Base-by-base conservation (phyloP, 1,140 invertebrate species). In the Drosophila neocordata region DNA sequence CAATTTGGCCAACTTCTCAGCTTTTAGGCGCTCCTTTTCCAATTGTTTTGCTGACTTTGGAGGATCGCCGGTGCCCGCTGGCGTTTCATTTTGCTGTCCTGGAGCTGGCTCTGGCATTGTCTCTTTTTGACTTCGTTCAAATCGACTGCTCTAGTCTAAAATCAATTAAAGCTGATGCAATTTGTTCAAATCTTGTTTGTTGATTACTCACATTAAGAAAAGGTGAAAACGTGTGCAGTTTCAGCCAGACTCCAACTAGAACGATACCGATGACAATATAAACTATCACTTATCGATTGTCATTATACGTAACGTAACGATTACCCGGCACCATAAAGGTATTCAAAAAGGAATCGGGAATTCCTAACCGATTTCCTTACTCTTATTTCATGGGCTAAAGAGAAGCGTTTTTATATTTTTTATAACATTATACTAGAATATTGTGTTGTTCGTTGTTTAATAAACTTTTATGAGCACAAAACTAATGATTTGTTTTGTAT, bases 1-100 rank as follows among this genome's bases (percentile, higher is more conserved):
- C 48, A 98, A 95, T 92, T 98, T 99, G 73, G 97, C 97, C 66
- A 98, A 93, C 90, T 98, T 98, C 0, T 96, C 97, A 38, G 95
- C 94, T 87, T 97, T 97, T 69, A 97, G 96, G 0, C 96, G 96
- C 92, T 98, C 97, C 90, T 98, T 98, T 91, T 97, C 96, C 37
- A 97, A 91, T 89, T 98, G 97, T 91, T 98, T 98, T 0, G 96
- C 96, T 13, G 96, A 95, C 92, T 97, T 97, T 56, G 93, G 94
- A 68, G 94, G 94, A 1, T 87, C 76, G 15, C 48, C 65, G 5
- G 65, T 72, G 20, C 60, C 76, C 37, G 69, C 35, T 60, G 67
- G 61, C 9, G 69, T 41, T 44, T 69, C 69, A 38, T 4, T 71
- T 66, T 37, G 51, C 24, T 62, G 65, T 7, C 63, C 63, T 48